Base-by-base conservation (phyloP, 1,140 invertebrate species). In the Spodoptera frugiperda region DNA sequence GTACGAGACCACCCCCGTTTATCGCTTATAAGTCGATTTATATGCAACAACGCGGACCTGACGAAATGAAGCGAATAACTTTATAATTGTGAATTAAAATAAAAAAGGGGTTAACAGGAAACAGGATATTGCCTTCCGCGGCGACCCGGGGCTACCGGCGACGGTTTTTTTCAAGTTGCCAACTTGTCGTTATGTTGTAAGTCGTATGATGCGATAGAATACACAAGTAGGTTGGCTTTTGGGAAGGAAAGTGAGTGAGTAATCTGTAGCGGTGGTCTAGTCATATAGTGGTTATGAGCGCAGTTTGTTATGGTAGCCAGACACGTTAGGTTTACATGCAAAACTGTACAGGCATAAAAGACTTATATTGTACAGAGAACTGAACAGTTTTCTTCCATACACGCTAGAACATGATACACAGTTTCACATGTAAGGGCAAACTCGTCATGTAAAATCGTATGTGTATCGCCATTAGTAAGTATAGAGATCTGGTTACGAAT, bases 61-160 rank as follows among this genome's bases (percentile, higher is more conserved):
- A 88, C 86, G 88, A 89, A 90, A 91, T 90, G 78, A 89, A 89
- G 90, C 90, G 87, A 90, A 91, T 91, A 91, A 90, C 87, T 91
- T 88, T 88, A 91, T 89, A 89, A 89, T 89, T 86, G 87, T 91
- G 85, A 82, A 84, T 86, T 87, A 87, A 89, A 91, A 91, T 89
- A 91, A 65, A 77, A 90, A 91, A 90, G 89, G 90, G 90, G 89
- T 89, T 88, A 88, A 75, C 86, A 81, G 88, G 89, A 90, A 87
- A 90, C 88, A 77, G 90, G 90, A 91, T 90, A 91, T 91, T 87
- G 87, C 85, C 90, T 90, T 91, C 90, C 90, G 90, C 76, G 87
- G 84, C 89, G 90, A 90, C 89, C 87, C 88, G 82, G 70, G 78
- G 82, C 81, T 84, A 83, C 83, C 87, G 81, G 67, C 80, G 82